phyloP scores from a whole-genome alignment of 2,888 invertebrate species.

The Iphiclides podalirius region DNA sequence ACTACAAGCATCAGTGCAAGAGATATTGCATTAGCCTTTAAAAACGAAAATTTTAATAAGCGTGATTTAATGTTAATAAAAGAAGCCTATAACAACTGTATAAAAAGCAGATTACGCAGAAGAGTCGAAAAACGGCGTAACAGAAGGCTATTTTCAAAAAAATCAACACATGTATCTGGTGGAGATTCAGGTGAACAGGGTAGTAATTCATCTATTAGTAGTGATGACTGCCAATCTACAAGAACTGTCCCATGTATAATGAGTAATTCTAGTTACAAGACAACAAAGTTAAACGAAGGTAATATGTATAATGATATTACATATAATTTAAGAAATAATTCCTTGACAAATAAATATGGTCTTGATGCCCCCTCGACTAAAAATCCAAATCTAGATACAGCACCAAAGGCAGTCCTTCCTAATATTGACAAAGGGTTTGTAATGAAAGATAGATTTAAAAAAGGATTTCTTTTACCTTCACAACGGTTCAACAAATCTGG shows the following conservation, averaged over 20 bases:
- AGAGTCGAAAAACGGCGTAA: slow-evolving; percentile 50
- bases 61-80: slow-evolving; percentile 49
- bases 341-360: slow-evolving; percentile 39
- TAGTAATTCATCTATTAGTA: slow-evolving; percentile 60
- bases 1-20: slow-evolving; percentile 48
- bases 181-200: slow-evolving; percentile 57
- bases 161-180: slow-evolving; percentile 22
- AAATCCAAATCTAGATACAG: not conserved
- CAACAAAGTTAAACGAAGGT: slow-evolving; percentile 41
- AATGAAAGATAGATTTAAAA: slow-evolving; percentile 52
- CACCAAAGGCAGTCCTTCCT: not conserved
- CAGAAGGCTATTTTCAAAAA: slow-evolving; percentile 38
- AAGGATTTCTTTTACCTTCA: slow-evolving; percentile 49
- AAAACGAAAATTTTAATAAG: slow-evolving; percentile 47
- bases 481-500: slow-evolving; percentile 54
- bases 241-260: slow-evolving; percentile 39
- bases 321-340: slow-evolving; percentile 40
- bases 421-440: slow-evolving; percentile 18
- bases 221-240: slow-evolving; percentile 53
- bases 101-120: slow-evolving; percentile 40
- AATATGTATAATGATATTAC: slow-evolving; percentile 43
- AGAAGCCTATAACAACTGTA: slow-evolving; percentile 45
- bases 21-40: slow-evolving; percentile 52
- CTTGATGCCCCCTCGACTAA: not conserved
- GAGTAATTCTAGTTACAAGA: slow-evolving; percentile 31